Percentiles rank a stretch among this genome's conserved stretches.
These are phyloP conservation scores for Hedychridium roseum DNA, from an alignment of 2,888 invertebrate genomes.

Conservation along the genomic window DNA sequence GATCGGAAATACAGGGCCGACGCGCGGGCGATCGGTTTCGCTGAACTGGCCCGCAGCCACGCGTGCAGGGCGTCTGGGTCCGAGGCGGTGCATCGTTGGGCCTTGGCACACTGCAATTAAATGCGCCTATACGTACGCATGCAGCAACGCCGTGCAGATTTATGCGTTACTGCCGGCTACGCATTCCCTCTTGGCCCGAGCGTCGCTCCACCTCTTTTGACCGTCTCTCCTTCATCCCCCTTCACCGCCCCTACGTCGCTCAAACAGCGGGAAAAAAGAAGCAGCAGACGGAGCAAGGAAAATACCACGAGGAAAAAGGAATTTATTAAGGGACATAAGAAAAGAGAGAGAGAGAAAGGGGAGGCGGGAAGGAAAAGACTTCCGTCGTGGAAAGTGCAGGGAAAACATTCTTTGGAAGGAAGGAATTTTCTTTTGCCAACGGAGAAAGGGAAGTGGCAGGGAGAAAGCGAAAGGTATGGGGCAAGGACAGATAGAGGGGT, in stretches of 20 bases:
- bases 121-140: slow-evolving; percentile 32
- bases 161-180: slow-evolving; percentile 47
- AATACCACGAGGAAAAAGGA: too few relatives aligned
- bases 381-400: too few relatives aligned
- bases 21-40: neutral
- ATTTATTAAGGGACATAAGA: too few relatives aligned
- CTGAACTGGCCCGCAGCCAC: slow-evolving; percentile 14
- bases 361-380: too few relatives aligned
- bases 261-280: too few relatives aligned
- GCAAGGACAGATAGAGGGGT: neutral
- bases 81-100: slow-evolving; percentile 19
- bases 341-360: too few relatives aligned
- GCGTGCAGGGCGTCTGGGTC: slow-evolving; percentile 24
- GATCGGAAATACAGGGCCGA: neutral
- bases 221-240: neutral
- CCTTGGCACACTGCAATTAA: slow-evolving; percentile 43
- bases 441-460: neutral
- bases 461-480: too few relatives aligned
- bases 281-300: neutral
- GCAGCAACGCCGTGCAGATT: slow-evolving; percentile 29
- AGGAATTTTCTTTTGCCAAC: too few relatives aligned
- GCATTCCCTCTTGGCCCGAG: slow-evolving; percentile 5
- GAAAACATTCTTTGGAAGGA: too few relatives aligned
- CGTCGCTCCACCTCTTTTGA: neutral
- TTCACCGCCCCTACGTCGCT: too few relatives aligned